Base-by-base conservation (phyloP, 2,797 vertebrate species). In the Ambastaia sidthimunki region DNA sequence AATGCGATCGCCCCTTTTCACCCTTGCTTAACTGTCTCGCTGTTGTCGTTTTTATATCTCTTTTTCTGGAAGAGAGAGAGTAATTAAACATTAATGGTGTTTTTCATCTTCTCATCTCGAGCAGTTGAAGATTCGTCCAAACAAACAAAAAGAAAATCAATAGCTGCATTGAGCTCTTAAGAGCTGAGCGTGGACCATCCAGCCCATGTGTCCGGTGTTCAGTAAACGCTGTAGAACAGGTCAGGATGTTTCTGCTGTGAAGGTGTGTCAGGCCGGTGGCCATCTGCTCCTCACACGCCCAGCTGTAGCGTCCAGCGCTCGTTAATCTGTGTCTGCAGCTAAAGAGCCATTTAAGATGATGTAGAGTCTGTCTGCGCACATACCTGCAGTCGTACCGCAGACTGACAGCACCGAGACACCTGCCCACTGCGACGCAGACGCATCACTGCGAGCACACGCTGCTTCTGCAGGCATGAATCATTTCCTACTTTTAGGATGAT, bases 321-420 rank as follows among this genome's bases (percentile, higher is more conserved):
- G 93, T 94, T 93, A 94, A 93, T 95, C 93, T 93, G 90, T 92
- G 93, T 93, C 93, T 86, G 76, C 88, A 91, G 91, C 91, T 94
- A 93, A 94, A 94, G 91, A 93, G 92, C 92, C 93, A 93, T 92
- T 94, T 94, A 93, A 93, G 91, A 93, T 94, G 94, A 94, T 93
- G 90, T 92, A 94, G 90, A 84, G 89, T 90, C 92, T 92, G 92
- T 92, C 91, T 88, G 83, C 80, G 80, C 89, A 89, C 92, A 92
- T 92, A 92, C 92, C 93, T 93, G 90, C 91, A 92, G 88, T 91
- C 85, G 86, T 89, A 89, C 90, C 84, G 86, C 89, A 89, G 86
- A 71, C 79, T 86, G 87, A 90, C 89, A 81, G 70, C 54, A 48
- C 67, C 23, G 55, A 25, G 54, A 25, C 18, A 2, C 28, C 19